These are phyloP conservation scores for Nestor notabilis DNA, from an alignment of 2,113 vertebrate species.

Conservation along the genomic window DNA sequence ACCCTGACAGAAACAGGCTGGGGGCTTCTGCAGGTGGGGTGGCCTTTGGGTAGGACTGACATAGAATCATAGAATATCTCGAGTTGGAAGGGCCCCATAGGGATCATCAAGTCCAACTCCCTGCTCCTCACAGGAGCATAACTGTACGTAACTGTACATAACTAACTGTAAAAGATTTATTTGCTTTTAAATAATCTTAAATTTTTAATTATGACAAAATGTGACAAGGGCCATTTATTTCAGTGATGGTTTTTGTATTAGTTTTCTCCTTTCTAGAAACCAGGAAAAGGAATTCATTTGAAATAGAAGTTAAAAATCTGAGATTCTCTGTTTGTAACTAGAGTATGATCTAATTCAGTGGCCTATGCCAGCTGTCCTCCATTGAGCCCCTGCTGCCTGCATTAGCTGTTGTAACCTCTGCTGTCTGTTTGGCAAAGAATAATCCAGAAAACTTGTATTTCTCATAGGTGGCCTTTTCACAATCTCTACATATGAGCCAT, in stretches of 20 bases:
- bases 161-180: background rate
- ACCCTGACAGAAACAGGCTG: background rate
- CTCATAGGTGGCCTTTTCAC: background rate
- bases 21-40: background rate
- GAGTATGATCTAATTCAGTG: background rate
- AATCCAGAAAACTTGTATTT: background rate
- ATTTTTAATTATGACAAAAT: background rate
- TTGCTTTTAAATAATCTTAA: background rate
- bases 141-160: background rate
- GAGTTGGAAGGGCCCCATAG: background rate
- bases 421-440: background rate
- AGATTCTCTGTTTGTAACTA: background rate
- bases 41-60: background rate
- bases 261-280: background rate
- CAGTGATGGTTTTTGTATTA: background rate
- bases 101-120: background rate
- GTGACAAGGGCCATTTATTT: background rate
- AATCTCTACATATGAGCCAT: background rate
- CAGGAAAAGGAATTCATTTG: background rate
- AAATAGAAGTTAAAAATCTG: background rate
- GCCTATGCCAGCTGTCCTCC: background rate
- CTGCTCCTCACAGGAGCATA: background rate
- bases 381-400: background rate
- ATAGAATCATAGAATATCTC: background rate
- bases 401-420: background rate